These are phyloP conservation scores for Apoda limacodes DNA, from an alignment of 2,888 invertebrate species.

Conservation along the genomic window DNA sequence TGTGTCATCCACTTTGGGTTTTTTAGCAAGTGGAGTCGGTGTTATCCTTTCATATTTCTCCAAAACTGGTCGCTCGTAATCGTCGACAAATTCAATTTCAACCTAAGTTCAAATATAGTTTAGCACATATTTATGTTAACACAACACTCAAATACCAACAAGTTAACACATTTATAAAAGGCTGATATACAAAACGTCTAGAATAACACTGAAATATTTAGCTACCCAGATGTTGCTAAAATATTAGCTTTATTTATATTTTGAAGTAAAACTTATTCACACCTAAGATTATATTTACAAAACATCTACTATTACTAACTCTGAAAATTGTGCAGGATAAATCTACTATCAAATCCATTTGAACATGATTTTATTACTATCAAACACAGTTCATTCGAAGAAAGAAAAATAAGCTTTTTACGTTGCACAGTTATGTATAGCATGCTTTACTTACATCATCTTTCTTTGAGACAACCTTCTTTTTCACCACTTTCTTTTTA, in stretches of 20 bases:
- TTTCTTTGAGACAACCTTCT: slow-evolving; percentile 59
- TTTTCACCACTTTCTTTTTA: slow-evolving; percentile 55
- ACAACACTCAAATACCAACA: slow-evolving; percentile 32
- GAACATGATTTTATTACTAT: too few relatives aligned
- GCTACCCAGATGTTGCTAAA: too few relatives aligned
- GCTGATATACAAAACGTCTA: slow-evolving; percentile 5
- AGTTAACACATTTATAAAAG: slow-evolving; percentile 32
- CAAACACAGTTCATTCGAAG: too few relatives aligned
- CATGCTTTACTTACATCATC: slow-evolving; percentile 51
- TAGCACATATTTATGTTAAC: slow-evolving; percentile 45
- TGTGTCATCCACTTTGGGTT: slow-evolving; percentile 55
- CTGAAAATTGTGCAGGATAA: too few relatives aligned
- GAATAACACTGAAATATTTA: background rate
- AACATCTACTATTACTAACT: too few relatives aligned
- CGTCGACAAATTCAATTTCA: slow-evolving; percentile 69
- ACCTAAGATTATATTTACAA: too few relatives aligned
- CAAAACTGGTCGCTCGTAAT: slow-evolving; percentile 82
- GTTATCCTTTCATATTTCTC: slow-evolving; percentile 77
- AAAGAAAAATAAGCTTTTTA: too few relatives aligned
- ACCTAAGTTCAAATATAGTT: slow-evolving; percentile 55
- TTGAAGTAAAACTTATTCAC: too few relatives aligned
- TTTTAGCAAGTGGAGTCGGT: slow-evolving; percentile 65
- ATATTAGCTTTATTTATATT: too few relatives aligned
- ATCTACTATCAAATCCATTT: too few relatives aligned
- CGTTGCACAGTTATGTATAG: too few relatives aligned